phyloP scores from a whole-genome alignment of 2,797 vertebrate genomes.

The Austrolebias charrua region DNA sequence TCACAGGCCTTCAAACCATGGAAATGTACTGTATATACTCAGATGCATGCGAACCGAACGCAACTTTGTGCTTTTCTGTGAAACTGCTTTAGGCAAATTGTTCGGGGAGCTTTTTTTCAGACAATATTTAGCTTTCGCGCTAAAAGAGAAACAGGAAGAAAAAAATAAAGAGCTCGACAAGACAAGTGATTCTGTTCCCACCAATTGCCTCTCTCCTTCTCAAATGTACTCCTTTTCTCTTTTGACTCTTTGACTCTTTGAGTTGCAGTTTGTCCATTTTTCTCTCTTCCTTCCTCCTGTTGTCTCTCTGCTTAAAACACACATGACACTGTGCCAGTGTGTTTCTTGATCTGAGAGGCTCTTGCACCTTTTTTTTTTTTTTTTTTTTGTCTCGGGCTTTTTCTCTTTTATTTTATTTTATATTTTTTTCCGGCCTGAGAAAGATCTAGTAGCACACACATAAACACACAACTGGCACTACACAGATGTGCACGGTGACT shows the following conservation, averaged over 20 bases:
- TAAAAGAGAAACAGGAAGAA: constrained; percentile 25
- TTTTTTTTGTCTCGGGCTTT: constrained; percentile 40
- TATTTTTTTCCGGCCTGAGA: constrained; percentile 45
- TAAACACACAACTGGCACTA: constrained; percentile 17
- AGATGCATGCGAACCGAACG: constrained; percentile 21
- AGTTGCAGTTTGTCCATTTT: constrained; percentile 37
- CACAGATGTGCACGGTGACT: constrained; percentile 29
- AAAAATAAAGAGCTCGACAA: constrained; percentile 26
- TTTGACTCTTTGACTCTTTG: constrained; percentile 18
- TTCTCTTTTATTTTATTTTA: constrained; percentile 30
- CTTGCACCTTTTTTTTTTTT: constrained; percentile 31
- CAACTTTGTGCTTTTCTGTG: constrained; percentile 40
- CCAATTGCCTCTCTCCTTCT: constrained; percentile 33
- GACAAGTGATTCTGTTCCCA: constrained; percentile 36
- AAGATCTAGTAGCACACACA: constrained; percentile 59
- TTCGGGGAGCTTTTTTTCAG: constrained; percentile 28
- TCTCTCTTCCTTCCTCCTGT: constrained; percentile 17
- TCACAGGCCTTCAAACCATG: constrained; percentile 14
- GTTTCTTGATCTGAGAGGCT: constrained; percentile 61
- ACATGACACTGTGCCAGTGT: constrained; percentile 64
- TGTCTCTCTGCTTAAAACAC: constrained; percentile 55
- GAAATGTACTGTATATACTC: too few species aligned
- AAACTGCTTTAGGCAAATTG: constrained; percentile 45
- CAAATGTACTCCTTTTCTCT: constrained; percentile 20
- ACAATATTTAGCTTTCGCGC: constrained; percentile 39